Percentiles rank a stretch among this genome's conserved stretches.
These are phyloP conservation scores for Collichthys lucidus DNA, from an alignment of 2,113 vertebrate species.

Conservation along the genomic window DNA sequence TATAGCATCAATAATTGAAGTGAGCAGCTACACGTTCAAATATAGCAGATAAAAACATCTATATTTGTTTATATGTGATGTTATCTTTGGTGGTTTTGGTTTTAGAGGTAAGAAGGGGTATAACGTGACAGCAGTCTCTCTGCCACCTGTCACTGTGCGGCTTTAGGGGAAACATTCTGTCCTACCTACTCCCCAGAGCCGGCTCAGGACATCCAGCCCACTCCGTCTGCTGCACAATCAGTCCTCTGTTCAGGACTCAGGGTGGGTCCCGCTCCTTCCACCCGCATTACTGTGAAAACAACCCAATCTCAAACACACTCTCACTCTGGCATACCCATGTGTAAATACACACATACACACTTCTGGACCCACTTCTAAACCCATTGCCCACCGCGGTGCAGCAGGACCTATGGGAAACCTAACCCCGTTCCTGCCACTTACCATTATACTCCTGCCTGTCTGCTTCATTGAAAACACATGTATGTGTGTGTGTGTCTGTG, in stretches of 20 bases:
- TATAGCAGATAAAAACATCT: constrained; percentile 28
- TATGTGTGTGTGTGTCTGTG: constrained; percentile 40
- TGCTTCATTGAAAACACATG: constrained; percentile 82
- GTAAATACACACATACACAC: constrained; percentile 71
- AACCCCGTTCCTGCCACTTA: constrained; percentile 80
- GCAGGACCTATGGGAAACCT: constrained; percentile 76
- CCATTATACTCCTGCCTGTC: constrained; percentile 75
- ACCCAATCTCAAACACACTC: constrained; percentile 79
- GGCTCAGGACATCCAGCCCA: constrained; percentile 55
- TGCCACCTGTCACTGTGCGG: constrained; percentile 78
- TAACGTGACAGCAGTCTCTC: constrained; percentile 73
- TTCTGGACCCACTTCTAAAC: constrained; percentile 72
- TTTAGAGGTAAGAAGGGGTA: constrained; percentile 33
- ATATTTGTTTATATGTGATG: constrained; percentile 50
- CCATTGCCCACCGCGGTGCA: constrained; percentile 66
- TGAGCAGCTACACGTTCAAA: constrained; percentile 17
- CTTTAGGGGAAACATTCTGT: constrained; percentile 64
- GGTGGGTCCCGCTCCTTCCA: constrained; percentile 79
- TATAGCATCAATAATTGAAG: constrained; percentile 24
- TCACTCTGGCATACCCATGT: constrained; percentile 67
- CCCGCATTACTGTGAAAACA: constrained; percentile 82
- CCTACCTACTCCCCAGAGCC: constrained; percentile 49
- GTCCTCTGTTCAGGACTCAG: constrained; percentile 79
- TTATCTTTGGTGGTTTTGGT: constrained; percentile 37
- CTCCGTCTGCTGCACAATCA: constrained; percentile 78